Base-by-base conservation (phyloP, 2,113 vertebrate genomes). In the Barbus barbus region DNA sequence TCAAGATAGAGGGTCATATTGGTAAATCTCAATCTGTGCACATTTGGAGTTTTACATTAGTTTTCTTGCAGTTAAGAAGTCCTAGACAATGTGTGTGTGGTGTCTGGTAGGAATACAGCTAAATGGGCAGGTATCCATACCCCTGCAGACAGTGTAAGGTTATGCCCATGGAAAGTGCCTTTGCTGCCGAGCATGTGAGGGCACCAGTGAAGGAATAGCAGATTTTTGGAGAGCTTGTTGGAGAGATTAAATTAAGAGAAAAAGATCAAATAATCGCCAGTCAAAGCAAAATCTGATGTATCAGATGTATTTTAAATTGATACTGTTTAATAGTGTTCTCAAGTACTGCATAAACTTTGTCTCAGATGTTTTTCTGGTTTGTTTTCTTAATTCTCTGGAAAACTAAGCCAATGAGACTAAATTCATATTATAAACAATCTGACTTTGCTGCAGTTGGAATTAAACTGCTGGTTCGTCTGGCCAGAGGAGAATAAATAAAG, bases 141-240 rank as follows among this genome's bases (percentile, higher is more conserved):
- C 20, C 65, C 56, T 60, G 71, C 72, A 63, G 26, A 82, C 58
- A 26, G 28, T 26, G 69, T 58, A 38, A 73, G 81, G 46, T 61
- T 85, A 82, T 69, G 73, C 53, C 80, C 86, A 77, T 18, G 58
- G 73, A 77, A 77, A 72, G 28, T 38, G 16, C 60, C 71, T 74
- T 48, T 77, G 76, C 44, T 41, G 73, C 51, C 9, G 41, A 48
- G 83, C 58, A 78, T 91, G 89, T 92, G 87, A 90, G 89, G 91
- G 90, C 91, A 90, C 89, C 44, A 87, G 90, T 89, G 88, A 78
- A 90, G 93, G 94, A 95, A 96, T 96, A 93, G 91, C 91, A 95
- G 89, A 92, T 94, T 94, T 84, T 90, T 93, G 92, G 90, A 91
- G 92, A 90, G 92, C 92, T 93, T 92, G 93, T 78, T 83, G 83